Base-by-base conservation (phyloP, 1,140 invertebrate species). In the Alviniconcha marisindica region DNA sequence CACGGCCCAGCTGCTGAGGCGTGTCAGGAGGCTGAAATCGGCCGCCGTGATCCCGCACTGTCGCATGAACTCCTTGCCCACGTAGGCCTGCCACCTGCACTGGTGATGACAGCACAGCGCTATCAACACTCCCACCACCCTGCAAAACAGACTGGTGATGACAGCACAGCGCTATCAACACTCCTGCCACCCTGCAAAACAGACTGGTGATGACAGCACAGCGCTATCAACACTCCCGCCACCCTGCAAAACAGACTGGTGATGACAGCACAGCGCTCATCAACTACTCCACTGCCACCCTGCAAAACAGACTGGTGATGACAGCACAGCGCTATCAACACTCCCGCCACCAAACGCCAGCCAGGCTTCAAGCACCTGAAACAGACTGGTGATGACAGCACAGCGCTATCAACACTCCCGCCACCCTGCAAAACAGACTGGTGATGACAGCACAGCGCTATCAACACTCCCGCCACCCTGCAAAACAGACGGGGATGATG, bases 371-470 rank as follows among this genome's bases (percentile, higher is more conserved):
- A n/a, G n/a, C n/a, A n/a, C n/a, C n/a, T n/a, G 95, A 97, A 48
- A 95, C 93, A 90, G 96, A 97, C 76, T 95, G 94, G 93, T 98
- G 97, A 93, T 98, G 97, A 92, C 97, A 98, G 91, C 97, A 98
- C 24, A 97, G 95, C 3, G 97, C 96, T 90, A 98, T 95, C 21
- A 96, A 90, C 21, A 96, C 87, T 5, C 96, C 97, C 71, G 91
- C 87, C 3, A 88, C 63, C 91, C 38, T 91, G 91, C 94, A 95
- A 97, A 48, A 95, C 93, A 90, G 96, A 97, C 76, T 95, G 94
- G 93, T 98, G 97, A 93, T 98, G 97, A 92, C 97, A 98, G 91
- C 97, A 98, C 24, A 97, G 95, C 3, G 97, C 96, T 90, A 98
- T 95, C 21, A 96, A 90, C 28, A n/a, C n/a, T n/a, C n/a, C n/a